These are phyloP conservation scores for Diaprepes abbreviatus DNA, from an alignment of 2,888 invertebrate genomes.

Conservation along the genomic window DNA sequence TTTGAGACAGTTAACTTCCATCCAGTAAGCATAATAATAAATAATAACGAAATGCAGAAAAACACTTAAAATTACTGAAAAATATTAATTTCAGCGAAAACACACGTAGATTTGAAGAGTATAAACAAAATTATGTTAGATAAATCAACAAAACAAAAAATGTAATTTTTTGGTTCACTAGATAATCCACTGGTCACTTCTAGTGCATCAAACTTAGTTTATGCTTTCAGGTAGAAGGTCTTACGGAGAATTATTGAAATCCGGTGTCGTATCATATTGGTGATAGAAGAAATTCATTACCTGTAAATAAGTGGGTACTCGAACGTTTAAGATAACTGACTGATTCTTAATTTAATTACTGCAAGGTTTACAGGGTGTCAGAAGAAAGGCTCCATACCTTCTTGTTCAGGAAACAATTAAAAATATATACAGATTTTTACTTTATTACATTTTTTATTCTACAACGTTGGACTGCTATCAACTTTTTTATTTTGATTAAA, in stretches of 20 bases:
- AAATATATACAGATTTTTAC: too few relatives aligned
- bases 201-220: not conserved
- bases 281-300: constrained; percentile 13
- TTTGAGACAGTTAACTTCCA: constrained; percentile 44
- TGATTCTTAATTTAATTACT: too few relatives aligned
- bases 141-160: not conserved
- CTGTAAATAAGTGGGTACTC: too few relatives aligned
- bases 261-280: not conserved
- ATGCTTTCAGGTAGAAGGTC: not conserved
- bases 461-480: too few relatives aligned
- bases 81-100: not conserved
- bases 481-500: too few relatives aligned
- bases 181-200: too few relatives aligned
- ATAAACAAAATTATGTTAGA: not conserved
- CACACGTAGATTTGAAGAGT: not conserved
- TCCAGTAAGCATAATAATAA: constrained; percentile 38
- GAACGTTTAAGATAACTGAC: too few relatives aligned
- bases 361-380: too few relatives aligned
- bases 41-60: not conserved
- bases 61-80: not conserved
- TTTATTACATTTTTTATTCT: too few relatives aligned
- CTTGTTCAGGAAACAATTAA: too few relatives aligned
- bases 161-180: too few relatives aligned
- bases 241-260: constrained; percentile 4
- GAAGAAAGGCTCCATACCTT: too few relatives aligned